These are phyloP conservation scores for Smittia sp. DNA, from an alignment of 2,888 invertebrate genomes.

Conservation along the genomic window DNA sequence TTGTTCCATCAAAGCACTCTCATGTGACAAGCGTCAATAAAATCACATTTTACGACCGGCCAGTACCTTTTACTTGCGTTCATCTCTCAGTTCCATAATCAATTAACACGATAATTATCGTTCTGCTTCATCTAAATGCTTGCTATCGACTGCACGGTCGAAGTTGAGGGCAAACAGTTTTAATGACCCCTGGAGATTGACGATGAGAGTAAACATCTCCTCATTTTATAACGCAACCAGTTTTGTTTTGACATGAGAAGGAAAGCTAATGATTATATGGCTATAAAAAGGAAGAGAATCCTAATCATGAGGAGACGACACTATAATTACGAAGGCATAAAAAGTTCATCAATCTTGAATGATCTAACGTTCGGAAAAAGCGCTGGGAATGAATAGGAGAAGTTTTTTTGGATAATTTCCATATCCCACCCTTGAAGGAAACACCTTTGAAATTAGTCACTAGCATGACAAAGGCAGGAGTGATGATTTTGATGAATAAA, in stretches of 20 bases:
- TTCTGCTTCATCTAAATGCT: slow-evolving; percentile 10
- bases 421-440: slow-evolving; percentile 22
- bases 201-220: slow-evolving; percentile 4
- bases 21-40: slow-evolving; percentile 22
- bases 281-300: slow-evolving; percentile 11
- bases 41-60: slow-evolving; percentile 13
- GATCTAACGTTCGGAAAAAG: neutral
- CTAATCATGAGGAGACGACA: slow-evolving; percentile 31
- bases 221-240: slow-evolving; percentile 18
- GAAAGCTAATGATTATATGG: slow-evolving; percentile 28
- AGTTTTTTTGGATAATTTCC: slow-evolving; percentile 25
- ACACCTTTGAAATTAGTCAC: slow-evolving; percentile 26
- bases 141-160: neutral
- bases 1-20: neutral
- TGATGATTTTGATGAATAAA: neutral
- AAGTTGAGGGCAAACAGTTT: slow-evolving; percentile 10
- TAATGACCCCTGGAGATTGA: slow-evolving; percentile 40
- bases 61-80: neutral
- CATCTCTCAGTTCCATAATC: slow-evolving; percentile 12
- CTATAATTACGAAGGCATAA: slow-evolving; percentile 28
- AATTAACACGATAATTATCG: slow-evolving; percentile 34
- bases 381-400: neutral
- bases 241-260: slow-evolving; percentile 35
- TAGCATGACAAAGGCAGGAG: neutral
- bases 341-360: slow-evolving; percentile 38